A percentile compares a stretch with the other conserved stretches of the same genome.
Conservation (phyloP, 1,140 invertebrate genomes). For the Hypsibius dujardini region DNA sequence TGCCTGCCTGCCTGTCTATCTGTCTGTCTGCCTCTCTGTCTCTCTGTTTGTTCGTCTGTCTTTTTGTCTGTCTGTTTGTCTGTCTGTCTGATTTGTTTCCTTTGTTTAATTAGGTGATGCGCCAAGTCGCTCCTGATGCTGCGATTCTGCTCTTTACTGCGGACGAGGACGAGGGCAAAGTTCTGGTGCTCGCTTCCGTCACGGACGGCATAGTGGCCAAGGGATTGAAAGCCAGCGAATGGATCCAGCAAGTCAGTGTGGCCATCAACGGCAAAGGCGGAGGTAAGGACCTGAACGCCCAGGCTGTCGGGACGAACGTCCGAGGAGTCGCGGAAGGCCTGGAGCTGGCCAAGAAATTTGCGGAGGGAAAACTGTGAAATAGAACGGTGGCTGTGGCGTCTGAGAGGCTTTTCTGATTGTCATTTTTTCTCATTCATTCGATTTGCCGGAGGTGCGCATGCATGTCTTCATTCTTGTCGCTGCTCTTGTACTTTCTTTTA, state of each 20-base stretch:
- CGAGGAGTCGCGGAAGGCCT: constrained; percentile 52
- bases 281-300: constrained; percentile 81
- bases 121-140: constrained; percentile 54
- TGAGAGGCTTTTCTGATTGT: no score
- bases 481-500: no score
- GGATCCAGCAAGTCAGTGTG: constrained; percentile 60
- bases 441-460: no score
- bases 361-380: constrained; percentile 54
- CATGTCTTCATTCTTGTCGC: no score
- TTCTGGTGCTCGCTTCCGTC: constrained; percentile 70
- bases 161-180: constrained; percentile 67
- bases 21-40: no score
- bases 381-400: no score
- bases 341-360: constrained; percentile 58
- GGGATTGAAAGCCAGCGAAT: constrained; percentile 88
- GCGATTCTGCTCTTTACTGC: constrained; percentile 80
- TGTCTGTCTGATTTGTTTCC: no score
- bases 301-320: constrained; percentile 72
- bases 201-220: constrained; percentile 45
- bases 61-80: no score
- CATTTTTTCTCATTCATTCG: no score
- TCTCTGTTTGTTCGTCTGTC: no score
- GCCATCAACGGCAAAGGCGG: constrained; percentile 81
- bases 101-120: no score
- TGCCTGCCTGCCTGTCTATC: no score